phyloP scores from a whole-genome alignment of 2,797 vertebrate genomes.

The Megaceryle alcyon region DNA sequence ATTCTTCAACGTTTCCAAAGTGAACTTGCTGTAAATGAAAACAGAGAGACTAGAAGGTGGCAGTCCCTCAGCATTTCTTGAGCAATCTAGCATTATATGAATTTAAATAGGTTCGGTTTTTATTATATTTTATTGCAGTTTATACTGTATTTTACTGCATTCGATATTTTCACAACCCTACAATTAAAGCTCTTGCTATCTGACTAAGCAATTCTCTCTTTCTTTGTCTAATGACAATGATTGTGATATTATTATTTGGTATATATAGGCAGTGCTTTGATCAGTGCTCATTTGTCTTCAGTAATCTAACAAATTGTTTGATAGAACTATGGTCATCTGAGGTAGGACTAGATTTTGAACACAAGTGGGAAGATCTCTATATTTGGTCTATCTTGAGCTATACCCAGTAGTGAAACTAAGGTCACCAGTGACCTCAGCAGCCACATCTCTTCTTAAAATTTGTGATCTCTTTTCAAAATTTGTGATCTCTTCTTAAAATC shows the following conservation, averaged over 20 bases:
- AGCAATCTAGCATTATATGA: background rate
- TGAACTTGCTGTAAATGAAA: constrained; percentile 51
- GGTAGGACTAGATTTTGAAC: background rate
- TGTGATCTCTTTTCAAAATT: background rate
- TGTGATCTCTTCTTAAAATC: background rate
- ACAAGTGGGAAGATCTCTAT: background rate
- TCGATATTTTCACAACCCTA: background rate
- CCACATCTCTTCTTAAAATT: background rate
- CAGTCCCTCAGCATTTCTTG: background rate
- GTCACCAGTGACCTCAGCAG: background rate
- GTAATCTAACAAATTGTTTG: background rate
- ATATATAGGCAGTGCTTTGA: background rate
- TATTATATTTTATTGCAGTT: background rate
- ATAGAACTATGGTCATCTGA: background rate
- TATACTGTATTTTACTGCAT: background rate
- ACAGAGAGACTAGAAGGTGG: constrained; percentile 28
- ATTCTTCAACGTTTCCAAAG: constrained; percentile 55
- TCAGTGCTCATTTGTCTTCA: background rate
- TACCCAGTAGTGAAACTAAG: background rate
- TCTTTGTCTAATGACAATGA: background rate
- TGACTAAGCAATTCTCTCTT: background rate
- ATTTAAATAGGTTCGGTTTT: background rate
- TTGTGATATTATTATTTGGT: background rate
- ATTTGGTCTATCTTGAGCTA: background rate
- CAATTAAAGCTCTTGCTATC: background rate